Percentiles rank a stretch among this genome's conserved stretches.
phyloP scores from a whole-genome alignment of 2,113 vertebrate genomes.

The Leptocoma aspasia region DNA sequence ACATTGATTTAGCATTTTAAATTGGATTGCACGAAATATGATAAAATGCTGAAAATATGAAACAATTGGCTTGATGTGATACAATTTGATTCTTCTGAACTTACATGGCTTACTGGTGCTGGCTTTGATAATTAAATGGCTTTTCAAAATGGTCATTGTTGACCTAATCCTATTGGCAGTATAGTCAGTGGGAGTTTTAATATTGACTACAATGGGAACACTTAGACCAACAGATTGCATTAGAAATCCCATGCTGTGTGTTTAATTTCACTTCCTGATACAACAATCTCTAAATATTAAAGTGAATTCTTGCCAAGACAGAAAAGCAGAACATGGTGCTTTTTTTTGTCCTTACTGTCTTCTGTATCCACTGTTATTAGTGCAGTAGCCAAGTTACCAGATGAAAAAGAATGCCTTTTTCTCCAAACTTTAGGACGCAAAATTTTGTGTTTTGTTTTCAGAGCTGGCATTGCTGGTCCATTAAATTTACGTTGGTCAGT shows the following conservation, averaged over 20 bases:
- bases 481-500: background rate
- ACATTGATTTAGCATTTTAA: background rate
- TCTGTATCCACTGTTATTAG: background rate
- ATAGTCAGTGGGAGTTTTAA: conserved; percentile 28
- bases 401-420: background rate
- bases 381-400: background rate
- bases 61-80: background rate
- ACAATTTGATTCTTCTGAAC: background rate
- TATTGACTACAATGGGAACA: conserved; percentile 20
- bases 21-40: background rate
- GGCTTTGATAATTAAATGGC: conserved; percentile 21
- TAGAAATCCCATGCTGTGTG: conserved; percentile 41
- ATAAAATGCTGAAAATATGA: background rate
- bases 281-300: conserved; percentile 57
- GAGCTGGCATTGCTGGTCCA: fast-evolving
- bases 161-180: background rate
- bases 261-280: conserved; percentile 54
- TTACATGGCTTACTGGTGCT: background rate
- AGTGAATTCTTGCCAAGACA: conserved; percentile 22
- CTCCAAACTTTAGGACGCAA: background rate
- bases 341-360: background rate
- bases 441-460: background rate
- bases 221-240: conserved; percentile 42
- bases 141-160: conserved; percentile 41
- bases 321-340: background rate